These are phyloP conservation scores for Hipposideros armiger DNA, from an alignment of 2,113 vertebrate species.

Conservation along the genomic window DNA sequence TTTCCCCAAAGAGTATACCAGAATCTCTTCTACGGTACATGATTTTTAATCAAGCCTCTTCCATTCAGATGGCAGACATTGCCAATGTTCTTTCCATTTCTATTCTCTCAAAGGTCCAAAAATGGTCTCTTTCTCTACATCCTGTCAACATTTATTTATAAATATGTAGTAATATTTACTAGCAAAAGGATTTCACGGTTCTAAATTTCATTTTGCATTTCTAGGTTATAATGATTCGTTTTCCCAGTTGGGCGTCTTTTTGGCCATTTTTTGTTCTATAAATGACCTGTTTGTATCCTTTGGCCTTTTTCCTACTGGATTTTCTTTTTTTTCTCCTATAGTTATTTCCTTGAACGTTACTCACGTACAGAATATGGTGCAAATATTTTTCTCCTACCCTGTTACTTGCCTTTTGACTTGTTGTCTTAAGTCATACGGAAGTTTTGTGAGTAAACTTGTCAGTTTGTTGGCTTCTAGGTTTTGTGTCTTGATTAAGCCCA, in stretches of 20 bases:
- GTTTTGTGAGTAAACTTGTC: neutral
- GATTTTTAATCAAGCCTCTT: neutral
- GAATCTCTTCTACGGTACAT: neutral
- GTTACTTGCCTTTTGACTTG: neutral
- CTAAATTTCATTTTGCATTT: neutral
- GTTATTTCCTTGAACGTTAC: neutral
- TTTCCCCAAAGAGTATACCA: neutral
- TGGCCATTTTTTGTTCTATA: neutral
- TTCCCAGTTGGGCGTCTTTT: neutral
- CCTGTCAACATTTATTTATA: neutral
- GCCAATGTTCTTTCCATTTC: neutral
- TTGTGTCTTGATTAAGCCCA: neutral
- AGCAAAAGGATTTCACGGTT: neutral
- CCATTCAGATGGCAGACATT: neutral
- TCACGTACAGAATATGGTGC: neutral
- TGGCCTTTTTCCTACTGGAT: neutral
- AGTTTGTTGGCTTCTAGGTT: neutral
- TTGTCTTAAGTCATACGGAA: neutral
- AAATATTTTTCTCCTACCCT: neutral
- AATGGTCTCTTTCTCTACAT: neutral
- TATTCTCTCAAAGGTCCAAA: neutral
- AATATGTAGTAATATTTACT: neutral
- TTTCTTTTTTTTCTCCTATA: neutral
- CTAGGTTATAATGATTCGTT: neutral
- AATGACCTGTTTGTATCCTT: neutral